Evolutionary conservation across 2,888 invertebrate species (phyloP), one percentile per base, ranked within the genome.

Genomic region (Uropetala carovei): DNA sequence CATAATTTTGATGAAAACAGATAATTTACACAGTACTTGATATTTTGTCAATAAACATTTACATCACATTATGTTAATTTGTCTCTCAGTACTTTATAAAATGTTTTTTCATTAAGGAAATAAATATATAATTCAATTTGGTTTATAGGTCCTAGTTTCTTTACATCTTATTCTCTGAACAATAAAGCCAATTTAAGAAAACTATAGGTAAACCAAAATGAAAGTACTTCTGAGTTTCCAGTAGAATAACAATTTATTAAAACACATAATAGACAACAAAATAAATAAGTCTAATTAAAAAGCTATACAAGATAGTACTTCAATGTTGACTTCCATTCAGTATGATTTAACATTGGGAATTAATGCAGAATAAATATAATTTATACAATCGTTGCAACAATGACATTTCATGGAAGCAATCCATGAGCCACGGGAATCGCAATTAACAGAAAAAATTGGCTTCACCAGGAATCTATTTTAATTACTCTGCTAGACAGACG

Each of bases 191-290:
- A 43, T 43, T 43, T 43, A 5, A 43, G 43, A 43, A 43, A 5
- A 43, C 43, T 43, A 43, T 43, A 43, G 43, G 43, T 43, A 43
- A 43, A 43, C 5, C 43, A 43, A 43, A 43, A 43, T 43, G 5
- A 43, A 43, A 43, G 43, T 43, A 43, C 5, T 43, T 75, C n/a
- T 22, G 22, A 75, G 9, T 43, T 64, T 89, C 60, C 27, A 68
- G 56, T 89, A 89, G 22, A 89, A 89, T 89, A 89, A 89, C 64
- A 89, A 89, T 89, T 89, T 89, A 89, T 89, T 89, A 64, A 89
- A 89, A 89, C 64, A 89, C 89, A 30, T 64, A 64, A 89, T 30
- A 18, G 18, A 64, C 89, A 89, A 89, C 86, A 86, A 60, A 86
- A 86, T 86, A 86, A 89, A 89, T 64, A 89, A 89, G 64, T 68